Conservation (phyloP, 2,113 vertebrate genomes). For the human region DNA sequence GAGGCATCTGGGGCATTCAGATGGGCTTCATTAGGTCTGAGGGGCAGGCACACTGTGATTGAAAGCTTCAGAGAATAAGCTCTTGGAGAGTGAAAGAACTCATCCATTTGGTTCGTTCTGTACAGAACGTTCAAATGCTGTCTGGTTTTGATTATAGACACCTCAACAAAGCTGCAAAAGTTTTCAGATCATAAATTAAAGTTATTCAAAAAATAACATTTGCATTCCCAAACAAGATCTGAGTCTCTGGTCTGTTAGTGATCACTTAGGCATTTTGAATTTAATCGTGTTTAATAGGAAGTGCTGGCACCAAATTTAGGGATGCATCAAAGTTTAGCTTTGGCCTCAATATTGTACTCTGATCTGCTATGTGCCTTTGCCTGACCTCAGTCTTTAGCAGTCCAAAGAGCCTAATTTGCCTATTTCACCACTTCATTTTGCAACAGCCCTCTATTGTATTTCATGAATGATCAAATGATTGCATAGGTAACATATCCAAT, state of each 20-base stretch:
- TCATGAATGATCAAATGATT: not conserved
- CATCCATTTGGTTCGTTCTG: not conserved
- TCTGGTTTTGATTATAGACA: not conserved
- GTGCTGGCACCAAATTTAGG: not conserved
- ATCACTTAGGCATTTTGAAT: not conserved
- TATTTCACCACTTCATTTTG: not conserved
- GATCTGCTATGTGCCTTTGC: not conserved
- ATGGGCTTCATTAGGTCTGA: not conserved
- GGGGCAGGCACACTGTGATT: not conserved
- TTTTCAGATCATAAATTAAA: not conserved
- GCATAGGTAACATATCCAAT: not conserved
- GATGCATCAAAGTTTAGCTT: not conserved
- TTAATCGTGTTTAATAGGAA: constrained; percentile 3
- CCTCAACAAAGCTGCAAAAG: not conserved
- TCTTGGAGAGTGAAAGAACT: not conserved
- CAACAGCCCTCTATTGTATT: not conserved
- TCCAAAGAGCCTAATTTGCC: not conserved
- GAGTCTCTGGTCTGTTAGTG: not conserved
- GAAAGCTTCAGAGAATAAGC: not conserved
- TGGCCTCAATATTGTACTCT: not conserved
- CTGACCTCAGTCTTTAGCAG: not conserved
- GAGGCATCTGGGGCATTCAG: not conserved
- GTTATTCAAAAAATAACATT: constrained; percentile 16
- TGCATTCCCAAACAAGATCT: not conserved
- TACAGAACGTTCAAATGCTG: not conserved